phyloP scores from a whole-genome alignment of 2,797 vertebrate genomes.

The Bryconaethiops microstoma region DNA sequence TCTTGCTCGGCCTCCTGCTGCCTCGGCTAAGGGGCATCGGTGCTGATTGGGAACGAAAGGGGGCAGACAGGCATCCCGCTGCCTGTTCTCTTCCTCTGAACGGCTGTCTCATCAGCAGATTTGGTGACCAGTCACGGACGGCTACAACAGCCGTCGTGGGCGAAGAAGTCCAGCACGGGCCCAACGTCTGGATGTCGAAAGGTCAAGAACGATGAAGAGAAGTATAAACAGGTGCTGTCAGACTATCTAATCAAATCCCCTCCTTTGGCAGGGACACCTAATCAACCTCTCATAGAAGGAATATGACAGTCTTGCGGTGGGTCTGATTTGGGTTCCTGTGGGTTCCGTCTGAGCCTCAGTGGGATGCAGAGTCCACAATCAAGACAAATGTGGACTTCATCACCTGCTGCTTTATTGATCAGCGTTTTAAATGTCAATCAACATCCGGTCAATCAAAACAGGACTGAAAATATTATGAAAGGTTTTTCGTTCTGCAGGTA shows the following conservation, averaged over 20 bases:
- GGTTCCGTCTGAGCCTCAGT: slow-evolving; percentile 8
- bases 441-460: slow-evolving; percentile 19
- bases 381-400: slow-evolving; percentile 20
- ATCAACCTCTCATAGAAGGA: slow-evolving; percentile 4
- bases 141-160: neutral
- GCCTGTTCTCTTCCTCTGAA: neutral
- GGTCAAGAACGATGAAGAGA: neutral
- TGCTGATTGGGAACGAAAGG: slow-evolving; percentile 13
- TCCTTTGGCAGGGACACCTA: neutral
- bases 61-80: slow-evolving; percentile 2
- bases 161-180: neutral
- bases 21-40: neutral
- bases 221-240: neutral
- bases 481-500: neutral
- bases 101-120: neutral
- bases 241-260: slow-evolving; percentile 7
- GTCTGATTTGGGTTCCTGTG: slow-evolving; percentile 10
- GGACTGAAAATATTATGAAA: neutral
- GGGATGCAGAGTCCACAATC: slow-evolving; percentile 29
- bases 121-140: slow-evolving; percentile 1
- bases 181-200: neutral
- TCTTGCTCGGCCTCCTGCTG: slow-evolving; percentile 10
- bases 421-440: slow-evolving; percentile 14
- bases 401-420: slow-evolving; percentile 48
- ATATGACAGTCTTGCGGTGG: neutral